Evolutionary conservation across 2,888 invertebrate species (phyloP).

Genomic region (Eilema caniola): DNA sequence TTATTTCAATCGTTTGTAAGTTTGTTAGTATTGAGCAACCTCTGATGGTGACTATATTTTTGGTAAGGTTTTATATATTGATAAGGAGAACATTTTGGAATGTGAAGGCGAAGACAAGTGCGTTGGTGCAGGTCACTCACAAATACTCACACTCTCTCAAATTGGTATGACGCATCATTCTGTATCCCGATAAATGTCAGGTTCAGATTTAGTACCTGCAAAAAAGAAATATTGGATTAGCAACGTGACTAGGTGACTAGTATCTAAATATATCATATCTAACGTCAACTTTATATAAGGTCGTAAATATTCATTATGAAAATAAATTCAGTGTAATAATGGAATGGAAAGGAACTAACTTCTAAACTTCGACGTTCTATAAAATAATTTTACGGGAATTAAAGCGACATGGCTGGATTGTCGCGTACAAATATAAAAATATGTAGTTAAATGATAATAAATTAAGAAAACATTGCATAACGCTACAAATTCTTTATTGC

Average conservation of each 20-base stretch:
- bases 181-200: slow-evolving; percentile 53
- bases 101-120: slow-evolving; percentile 46
- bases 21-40: too few relatives aligned
- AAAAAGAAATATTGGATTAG: slow-evolving; percentile 53
- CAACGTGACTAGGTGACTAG: slow-evolving; percentile 23
- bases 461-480: slow-evolving; percentile 19
- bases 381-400: background rate
- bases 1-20: too few relatives aligned
- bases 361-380: background rate
- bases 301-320: background rate
- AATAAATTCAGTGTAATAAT: background rate
- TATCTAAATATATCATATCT: background rate
- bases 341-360: background rate
- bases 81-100: slow-evolving; percentile 27
- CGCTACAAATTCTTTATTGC: slow-evolving; percentile 22
- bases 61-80: background rate
- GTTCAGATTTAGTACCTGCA: slow-evolving; percentile 71
- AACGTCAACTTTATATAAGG: background rate
- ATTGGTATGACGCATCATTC: slow-evolving; percentile 42
- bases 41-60: background rate
- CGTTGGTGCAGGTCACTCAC: slow-evolving; percentile 48
- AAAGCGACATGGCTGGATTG: background rate
- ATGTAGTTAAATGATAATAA: slow-evolving; percentile 20
- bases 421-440: background rate
- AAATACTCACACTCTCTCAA: slow-evolving; percentile 58